These are phyloP conservation scores for Belgica antarctica DNA, from an alignment of 2,888 invertebrate species.

Conservation along the genomic window DNA sequence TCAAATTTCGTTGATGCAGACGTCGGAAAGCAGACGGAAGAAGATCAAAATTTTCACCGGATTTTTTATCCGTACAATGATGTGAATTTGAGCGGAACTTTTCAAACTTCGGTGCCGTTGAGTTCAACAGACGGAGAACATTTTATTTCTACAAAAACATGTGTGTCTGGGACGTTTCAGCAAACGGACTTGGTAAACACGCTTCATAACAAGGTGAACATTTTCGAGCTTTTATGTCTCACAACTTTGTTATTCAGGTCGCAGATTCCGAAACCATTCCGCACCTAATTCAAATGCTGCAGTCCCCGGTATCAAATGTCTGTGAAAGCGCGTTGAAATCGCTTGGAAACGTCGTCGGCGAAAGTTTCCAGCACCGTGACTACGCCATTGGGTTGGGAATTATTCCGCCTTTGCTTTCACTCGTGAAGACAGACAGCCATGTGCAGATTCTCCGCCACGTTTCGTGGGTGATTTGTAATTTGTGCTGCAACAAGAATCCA, in stretches of 20 bases:
- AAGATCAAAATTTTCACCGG: too few relatives aligned
- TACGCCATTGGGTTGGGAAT: conserved; percentile 93
- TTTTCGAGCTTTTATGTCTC: not conserved
- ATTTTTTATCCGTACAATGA: too few relatives aligned
- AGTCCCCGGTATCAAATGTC: conserved; percentile 93
- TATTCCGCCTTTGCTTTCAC: conserved; percentile 87
- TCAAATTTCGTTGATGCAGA: too few relatives aligned
- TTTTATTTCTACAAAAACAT: too few relatives aligned
- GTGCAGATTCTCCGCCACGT: conserved; percentile 95
- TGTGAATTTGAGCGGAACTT: too few relatives aligned
- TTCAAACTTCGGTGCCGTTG: too few relatives aligned
- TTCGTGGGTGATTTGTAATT: conserved; percentile 98
- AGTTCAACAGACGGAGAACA: too few relatives aligned
- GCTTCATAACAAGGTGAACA: too few relatives aligned
- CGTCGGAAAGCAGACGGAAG: too few relatives aligned
- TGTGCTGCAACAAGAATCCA: conserved; percentile 98
- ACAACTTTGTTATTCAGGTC: conserved; percentile 63
- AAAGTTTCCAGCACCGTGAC: conserved; percentile 92
- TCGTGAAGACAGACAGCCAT: conserved; percentile 94
- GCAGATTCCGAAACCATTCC: conserved; percentile 95
- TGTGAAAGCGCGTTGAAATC: conserved; percentile 99
- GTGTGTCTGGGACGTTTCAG: conserved; percentile 87
- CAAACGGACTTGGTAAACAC: conserved; percentile 74
- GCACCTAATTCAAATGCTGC: conserved; percentile 83
- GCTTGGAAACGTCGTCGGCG: conserved; percentile 76